Percentiles rank a stretch among this genome's conserved stretches.
These are phyloP conservation scores for Drosophila cracens DNA, from an alignment of 2,888 invertebrate species.

Conservation along the genomic window DNA sequence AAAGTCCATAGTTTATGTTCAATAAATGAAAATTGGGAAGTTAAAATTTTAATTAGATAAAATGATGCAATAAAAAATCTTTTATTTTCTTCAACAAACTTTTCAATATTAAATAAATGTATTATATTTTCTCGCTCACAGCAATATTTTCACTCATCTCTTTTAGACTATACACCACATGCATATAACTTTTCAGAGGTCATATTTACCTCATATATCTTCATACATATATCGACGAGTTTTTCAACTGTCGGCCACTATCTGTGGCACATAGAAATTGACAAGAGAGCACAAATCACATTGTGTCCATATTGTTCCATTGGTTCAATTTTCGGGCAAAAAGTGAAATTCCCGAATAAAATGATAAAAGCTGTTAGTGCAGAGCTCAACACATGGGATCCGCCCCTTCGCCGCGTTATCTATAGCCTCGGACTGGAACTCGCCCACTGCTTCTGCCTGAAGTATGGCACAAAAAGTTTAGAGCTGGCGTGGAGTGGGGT, in stretches of 20 bases:
- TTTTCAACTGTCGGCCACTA: not conserved
- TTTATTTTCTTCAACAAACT: too few relatives aligned
- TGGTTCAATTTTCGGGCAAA: conserved; percentile 16
- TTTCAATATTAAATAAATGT: too few relatives aligned
- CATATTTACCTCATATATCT: not conserved
- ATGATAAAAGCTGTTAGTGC: conserved; percentile 18
- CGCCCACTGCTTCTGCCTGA: conserved; percentile 3
- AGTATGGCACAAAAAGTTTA: conserved; percentile 30
- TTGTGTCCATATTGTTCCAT: conserved; percentile 35
- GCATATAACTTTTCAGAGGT: not conserved
- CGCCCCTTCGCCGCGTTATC: conserved; percentile 28
- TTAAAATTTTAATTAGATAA: too few relatives aligned
- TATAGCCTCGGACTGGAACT: conserved; percentile 15
- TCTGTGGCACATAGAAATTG: not conserved
- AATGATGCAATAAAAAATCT: too few relatives aligned
- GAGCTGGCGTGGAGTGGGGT: conserved; percentile 8
- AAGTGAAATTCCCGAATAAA: conserved; percentile 26
- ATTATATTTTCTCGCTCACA: too few relatives aligned
- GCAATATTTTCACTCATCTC: too few relatives aligned
- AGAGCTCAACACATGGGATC: conserved; percentile 19
- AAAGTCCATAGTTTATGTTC: not conserved
- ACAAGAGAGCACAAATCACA: conserved; percentile 7
- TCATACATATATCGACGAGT: not conserved
- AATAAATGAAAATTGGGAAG: too few relatives aligned
- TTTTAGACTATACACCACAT: not conserved